phyloP scores from a whole-genome alignment of 2,113 vertebrate genomes.

The Chionodraco myersi region DNA sequence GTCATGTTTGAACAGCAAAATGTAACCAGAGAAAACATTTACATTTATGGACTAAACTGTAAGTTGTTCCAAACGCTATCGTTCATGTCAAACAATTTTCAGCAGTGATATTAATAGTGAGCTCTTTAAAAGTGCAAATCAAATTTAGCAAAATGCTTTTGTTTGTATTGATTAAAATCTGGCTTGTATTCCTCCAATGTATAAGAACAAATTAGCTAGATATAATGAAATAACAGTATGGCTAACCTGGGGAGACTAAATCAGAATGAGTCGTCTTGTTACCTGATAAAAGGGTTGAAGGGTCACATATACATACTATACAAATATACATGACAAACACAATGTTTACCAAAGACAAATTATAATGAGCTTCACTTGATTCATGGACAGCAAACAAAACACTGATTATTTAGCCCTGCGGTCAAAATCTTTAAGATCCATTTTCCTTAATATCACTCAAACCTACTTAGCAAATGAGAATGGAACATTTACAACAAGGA shows the following conservation, averaged over 20 bases:
- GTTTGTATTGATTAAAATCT: slow-evolving; percentile 16
- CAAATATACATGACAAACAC: slow-evolving; percentile 43
- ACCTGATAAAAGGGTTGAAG: slow-evolving; percentile 36
- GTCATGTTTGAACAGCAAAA: background rate
- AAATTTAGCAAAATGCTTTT: background rate
- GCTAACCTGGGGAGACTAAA: slow-evolving; percentile 22
- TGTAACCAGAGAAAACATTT: slow-evolving; percentile 1
- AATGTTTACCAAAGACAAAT: no score
- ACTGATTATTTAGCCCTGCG: background rate
- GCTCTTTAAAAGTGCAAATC: slow-evolving; percentile 11
- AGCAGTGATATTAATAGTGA: background rate
- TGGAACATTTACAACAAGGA: slow-evolving; percentile 28
- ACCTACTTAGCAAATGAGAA: slow-evolving; percentile 10
- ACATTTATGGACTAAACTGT: background rate
- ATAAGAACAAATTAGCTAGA: slow-evolving; percentile 3
- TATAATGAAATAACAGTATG: background rate
- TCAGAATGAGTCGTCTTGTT: background rate
- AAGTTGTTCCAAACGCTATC: background rate
- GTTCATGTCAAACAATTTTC: background rate
- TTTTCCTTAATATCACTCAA: background rate
- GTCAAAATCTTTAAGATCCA: slow-evolving; percentile 6
- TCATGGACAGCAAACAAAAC: slow-evolving; percentile 18
- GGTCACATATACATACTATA: slow-evolving; percentile 40
- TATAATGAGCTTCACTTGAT: background rate
- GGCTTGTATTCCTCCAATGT: background rate